Percentiles rank a stretch among this genome's conserved stretches.
Conservation (phyloP, 2,113 vertebrate genomes). For the Alaudala cheleensis region DNA sequence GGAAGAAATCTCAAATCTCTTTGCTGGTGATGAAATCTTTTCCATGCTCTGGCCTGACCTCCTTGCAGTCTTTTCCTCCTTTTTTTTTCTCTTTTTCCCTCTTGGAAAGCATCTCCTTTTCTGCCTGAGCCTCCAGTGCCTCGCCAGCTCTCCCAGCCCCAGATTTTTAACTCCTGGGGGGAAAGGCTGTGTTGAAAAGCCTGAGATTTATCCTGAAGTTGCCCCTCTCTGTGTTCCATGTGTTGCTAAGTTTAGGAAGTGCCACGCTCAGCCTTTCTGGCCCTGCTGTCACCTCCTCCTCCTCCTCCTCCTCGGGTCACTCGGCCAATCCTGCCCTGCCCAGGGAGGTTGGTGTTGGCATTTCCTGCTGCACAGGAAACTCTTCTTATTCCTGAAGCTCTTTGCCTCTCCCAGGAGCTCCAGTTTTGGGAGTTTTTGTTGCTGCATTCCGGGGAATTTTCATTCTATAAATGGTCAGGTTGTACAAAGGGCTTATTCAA, state of each 20-base stretch:
- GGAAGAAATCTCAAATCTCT: background rate
- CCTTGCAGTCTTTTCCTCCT: background rate
- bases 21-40: conserved; percentile 13
- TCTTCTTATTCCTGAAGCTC: conserved; percentile 4
- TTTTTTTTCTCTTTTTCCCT: background rate
- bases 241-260: background rate
- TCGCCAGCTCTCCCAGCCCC: background rate
- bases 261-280: background rate
- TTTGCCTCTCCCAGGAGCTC: conserved; percentile 26
- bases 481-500: conserved; percentile 53
- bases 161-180: background rate
- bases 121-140: background rate
- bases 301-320: background rate
- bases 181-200: background rate
- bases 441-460: background rate
- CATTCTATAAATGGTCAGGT: conserved; percentile 13
- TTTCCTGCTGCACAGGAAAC: conserved; percentile 54
- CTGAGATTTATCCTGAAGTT: background rate
- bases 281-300: conserved; percentile 3
- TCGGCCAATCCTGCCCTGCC: background rate
- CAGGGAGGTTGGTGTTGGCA: background rate
- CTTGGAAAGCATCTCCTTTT: background rate
- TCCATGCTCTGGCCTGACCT: conserved; percentile 13
- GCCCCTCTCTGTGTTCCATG: background rate
- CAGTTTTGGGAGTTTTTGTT: background rate